These are phyloP conservation scores for Alces alces DNA, from an alignment of 2,113 vertebrate species.

Conservation along the genomic window DNA sequence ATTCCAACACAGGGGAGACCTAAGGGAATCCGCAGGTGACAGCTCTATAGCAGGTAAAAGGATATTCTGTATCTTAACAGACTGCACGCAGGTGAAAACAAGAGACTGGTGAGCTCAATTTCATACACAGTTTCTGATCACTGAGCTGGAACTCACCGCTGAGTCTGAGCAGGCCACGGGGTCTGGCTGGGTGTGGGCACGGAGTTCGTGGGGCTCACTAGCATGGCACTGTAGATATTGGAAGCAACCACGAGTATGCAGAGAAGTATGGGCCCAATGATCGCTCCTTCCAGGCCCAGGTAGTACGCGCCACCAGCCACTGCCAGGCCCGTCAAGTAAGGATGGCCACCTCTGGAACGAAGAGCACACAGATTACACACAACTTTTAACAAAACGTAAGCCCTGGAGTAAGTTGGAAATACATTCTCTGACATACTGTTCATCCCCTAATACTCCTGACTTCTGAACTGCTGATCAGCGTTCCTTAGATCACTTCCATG, in stretches of 20 bases:
- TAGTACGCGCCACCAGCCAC: slow-evolving; percentile 98
- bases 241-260: slow-evolving; percentile 98
- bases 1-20: neutral
- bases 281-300: slow-evolving; percentile 95
- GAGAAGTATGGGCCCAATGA: slow-evolving; percentile 97
- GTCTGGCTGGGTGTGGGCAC: slow-evolving; percentile 88
- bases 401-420: neutral
- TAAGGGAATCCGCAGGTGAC: neutral
- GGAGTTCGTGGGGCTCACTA: slow-evolving; percentile 93
- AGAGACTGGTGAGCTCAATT: fast-evolving
- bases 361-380: neutral
- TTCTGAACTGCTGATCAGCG: neutral
- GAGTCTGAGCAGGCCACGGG: slow-evolving; percentile 83
- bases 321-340: slow-evolving; percentile 95
- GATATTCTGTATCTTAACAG: neutral
- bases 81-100: neutral
- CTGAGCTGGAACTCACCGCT: slow-evolving; percentile 80
- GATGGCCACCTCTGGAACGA: slow-evolving; percentile 91
- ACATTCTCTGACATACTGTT: neutral
- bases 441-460: neutral
- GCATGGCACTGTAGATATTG: slow-evolving; percentile 98
- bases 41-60: neutral
- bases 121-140: neutral
- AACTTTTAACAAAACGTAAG: neutral
- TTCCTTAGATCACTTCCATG: neutral